phyloP scores from a whole-genome alignment of 2,888 invertebrate species.

The Mechanitis mazaeus region DNA sequence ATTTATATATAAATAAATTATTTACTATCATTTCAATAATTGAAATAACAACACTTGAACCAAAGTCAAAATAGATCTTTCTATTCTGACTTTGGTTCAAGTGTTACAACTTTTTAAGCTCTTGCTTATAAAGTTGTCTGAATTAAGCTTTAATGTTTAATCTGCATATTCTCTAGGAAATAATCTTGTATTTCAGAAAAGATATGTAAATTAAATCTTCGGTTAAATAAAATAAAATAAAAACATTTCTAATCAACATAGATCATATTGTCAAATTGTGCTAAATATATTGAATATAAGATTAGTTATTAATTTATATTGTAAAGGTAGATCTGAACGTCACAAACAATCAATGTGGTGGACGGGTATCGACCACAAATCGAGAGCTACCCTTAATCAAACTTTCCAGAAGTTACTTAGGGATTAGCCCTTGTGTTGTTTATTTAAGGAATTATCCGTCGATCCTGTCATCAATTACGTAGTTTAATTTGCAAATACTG shows the following conservation, averaged over 20 bases:
- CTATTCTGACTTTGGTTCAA: too few relatives aligned
- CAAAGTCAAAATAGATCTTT: too few relatives aligned
- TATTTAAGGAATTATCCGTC: slow-evolving; percentile 25
- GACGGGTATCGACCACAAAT: slow-evolving; percentile 25
- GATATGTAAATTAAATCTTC: too few relatives aligned
- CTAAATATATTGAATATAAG: not conserved
- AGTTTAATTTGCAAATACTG: slow-evolving; percentile 10
- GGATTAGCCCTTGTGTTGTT: slow-evolving; percentile 39
- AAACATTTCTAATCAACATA: too few relatives aligned
- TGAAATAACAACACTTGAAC: not conserved
- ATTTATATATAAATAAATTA: slow-evolving; percentile 12
- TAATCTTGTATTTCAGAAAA: too few relatives aligned
- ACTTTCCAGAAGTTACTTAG: slow-evolving; percentile 41
- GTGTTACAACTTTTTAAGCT: too few relatives aligned
- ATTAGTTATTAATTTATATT: not conserved
- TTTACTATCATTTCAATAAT: not conserved
- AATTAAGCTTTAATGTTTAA: too few relatives aligned
- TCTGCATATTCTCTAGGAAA: too few relatives aligned
- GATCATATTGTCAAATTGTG: too few relatives aligned
- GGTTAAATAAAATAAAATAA: too few relatives aligned
- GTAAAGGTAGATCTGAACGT: slow-evolving; percentile 20
- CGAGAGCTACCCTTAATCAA: slow-evolving; percentile 48
- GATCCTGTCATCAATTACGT: slow-evolving; percentile 17
- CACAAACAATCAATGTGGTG: slow-evolving; percentile 22
- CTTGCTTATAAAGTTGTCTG: too few relatives aligned